Conservation (phyloP, 2,797 vertebrate species). For the Macropus fuliginosus region DNA sequence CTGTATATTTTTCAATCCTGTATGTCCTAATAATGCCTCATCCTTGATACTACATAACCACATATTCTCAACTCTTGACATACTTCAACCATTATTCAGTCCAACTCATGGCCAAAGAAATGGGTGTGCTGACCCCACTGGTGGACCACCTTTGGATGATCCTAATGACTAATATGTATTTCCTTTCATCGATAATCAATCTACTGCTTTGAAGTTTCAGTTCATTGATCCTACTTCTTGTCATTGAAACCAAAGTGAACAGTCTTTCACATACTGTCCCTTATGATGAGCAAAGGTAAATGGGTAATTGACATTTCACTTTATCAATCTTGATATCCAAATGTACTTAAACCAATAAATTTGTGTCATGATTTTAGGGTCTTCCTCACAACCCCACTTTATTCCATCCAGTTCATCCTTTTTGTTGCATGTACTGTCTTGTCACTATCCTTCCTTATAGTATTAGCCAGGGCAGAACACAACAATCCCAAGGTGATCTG, state of each 20-base stretch:
- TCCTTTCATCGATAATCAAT: not conserved
- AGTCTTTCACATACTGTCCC: not conserved
- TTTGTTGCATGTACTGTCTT: not conserved
- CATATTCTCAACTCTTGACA: not conserved
- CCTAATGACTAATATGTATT: too few relatives aligned
- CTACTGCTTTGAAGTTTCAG: not conserved
- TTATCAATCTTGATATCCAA: not conserved
- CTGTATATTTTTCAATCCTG: not conserved
- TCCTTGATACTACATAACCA: not conserved
- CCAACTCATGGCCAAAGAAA: not conserved
- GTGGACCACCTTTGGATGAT: not conserved
- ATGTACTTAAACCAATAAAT: not conserved
- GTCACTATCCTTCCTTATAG: not conserved
- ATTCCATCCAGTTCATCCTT: not conserved
- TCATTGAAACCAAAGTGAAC: not conserved
- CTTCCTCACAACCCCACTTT: not conserved
- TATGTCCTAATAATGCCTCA: not conserved
- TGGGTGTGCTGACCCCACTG: not conserved
- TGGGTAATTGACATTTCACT: not conserved
- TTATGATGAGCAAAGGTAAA: not conserved
- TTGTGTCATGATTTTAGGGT: not conserved
- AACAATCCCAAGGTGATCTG: not conserved
- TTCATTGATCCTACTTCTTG: not conserved
- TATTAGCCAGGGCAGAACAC: not conserved
- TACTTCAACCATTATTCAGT: not conserved